Percentiles rank a stretch among this genome's conserved stretches.
These are phyloP conservation scores for Enteromius thamalakanensis DNA, from an alignment of 2,797 vertebrate genomes.

Conservation along the genomic window DNA sequence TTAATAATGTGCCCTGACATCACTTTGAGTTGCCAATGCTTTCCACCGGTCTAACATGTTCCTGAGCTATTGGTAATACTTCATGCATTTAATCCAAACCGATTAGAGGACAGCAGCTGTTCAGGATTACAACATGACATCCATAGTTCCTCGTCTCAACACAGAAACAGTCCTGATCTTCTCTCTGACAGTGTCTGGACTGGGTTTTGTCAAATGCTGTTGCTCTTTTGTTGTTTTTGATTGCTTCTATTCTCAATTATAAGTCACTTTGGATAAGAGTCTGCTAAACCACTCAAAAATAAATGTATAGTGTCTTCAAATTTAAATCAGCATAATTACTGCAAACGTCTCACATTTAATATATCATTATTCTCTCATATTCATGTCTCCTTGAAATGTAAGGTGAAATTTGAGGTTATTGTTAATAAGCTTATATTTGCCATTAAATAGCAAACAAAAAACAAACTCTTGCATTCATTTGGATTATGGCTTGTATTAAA, in stretches of 20 bases:
- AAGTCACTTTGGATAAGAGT: too few species aligned
- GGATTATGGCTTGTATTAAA: neutral
- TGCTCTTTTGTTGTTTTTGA: too few species aligned
- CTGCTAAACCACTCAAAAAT: too few species aligned
- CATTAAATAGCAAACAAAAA: neutral
- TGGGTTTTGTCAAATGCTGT: neutral
- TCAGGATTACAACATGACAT: constrained; percentile 25
- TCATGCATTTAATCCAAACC: constrained; percentile 43
- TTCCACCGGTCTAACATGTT: neutral
- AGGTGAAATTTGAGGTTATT: too few species aligned
- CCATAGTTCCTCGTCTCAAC: neutral
- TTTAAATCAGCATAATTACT: neutral
- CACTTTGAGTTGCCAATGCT: neutral
- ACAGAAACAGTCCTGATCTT: neutral
- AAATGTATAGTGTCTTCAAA: neutral
- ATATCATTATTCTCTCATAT: neutral
- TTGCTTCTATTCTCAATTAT: too few species aligned
- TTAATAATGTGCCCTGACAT: neutral
- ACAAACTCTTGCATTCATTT: neutral
- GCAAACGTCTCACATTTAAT: neutral
- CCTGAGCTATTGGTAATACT: constrained; percentile 5
- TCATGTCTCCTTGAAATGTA: neutral
- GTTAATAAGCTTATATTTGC: neutral
- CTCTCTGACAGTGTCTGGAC: neutral
- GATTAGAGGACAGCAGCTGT: constrained; percentile 52